Percentiles rank a stretch among this genome's conserved stretches.
These are phyloP conservation scores for Sialis lutaria DNA, from an alignment of 2,888 invertebrate species.

Conservation along the genomic window DNA sequence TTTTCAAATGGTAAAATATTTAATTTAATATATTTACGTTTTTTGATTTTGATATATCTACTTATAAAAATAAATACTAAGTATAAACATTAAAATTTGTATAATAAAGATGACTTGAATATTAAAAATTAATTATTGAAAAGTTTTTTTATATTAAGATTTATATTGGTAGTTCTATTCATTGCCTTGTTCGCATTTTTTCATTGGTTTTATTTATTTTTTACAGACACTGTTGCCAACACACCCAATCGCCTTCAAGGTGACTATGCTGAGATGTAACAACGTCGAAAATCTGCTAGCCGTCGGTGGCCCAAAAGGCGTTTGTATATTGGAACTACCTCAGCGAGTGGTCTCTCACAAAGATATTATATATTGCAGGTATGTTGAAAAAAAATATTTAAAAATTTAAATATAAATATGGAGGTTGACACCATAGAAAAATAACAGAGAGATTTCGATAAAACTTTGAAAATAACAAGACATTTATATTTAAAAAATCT, in stretches of 20 bases:
- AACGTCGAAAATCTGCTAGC: conserved; percentile 46
- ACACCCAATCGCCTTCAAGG: conserved; percentile 48
- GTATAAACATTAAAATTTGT: too few relatives aligned
- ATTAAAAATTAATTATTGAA: too few relatives aligned
- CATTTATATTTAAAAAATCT: too few relatives aligned
- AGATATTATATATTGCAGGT: conserved; percentile 53
- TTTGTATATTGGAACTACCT: conserved; percentile 53
- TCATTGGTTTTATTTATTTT: conserved; percentile 5
- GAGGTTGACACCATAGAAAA: neutral
- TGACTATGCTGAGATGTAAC: conserved; percentile 48
- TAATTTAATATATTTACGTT: too few relatives aligned
- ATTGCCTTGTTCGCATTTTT: neutral
- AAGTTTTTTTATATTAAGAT: too few relatives aligned
- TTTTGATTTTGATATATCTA: too few relatives aligned
- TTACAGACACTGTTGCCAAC: conserved; percentile 52
- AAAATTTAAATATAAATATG: neutral
- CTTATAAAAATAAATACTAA: too few relatives aligned
- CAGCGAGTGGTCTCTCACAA: conserved; percentile 51
- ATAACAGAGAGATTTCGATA: too few relatives aligned
- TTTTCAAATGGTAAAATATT: too few relatives aligned
- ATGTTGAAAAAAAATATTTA: conserved; percentile 20
- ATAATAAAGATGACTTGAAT: too few relatives aligned
- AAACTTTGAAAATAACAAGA: too few relatives aligned
- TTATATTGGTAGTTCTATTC: neutral
- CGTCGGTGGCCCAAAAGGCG: conserved; percentile 51